These are phyloP conservation scores for Microvelia longipes DNA, from an alignment of 1,140 invertebrate genomes.

Conservation along the genomic window DNA sequence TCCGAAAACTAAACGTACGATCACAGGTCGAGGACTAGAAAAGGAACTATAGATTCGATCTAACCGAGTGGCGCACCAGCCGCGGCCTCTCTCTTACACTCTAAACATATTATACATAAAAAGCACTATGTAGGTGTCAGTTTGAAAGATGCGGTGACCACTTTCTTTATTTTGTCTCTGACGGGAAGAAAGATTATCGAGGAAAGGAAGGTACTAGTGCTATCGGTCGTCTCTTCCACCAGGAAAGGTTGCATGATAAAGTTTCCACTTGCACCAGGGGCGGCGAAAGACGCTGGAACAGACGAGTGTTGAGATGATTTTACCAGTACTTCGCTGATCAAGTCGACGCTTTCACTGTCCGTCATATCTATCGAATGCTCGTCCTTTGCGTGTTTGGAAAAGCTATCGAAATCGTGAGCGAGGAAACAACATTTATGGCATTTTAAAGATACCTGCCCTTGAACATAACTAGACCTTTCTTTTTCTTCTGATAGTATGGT, in stretches of 20 bases:
- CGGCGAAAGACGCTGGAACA: slow-evolving; percentile 23
- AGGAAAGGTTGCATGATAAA: slow-evolving; percentile 75
- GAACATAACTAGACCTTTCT: background rate
- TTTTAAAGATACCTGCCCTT: slow-evolving; percentile 1
- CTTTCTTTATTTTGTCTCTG: slow-evolving; percentile 58
- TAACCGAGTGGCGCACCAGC: background rate
- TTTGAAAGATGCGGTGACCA: slow-evolving; percentile 74
- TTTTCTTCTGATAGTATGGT: background rate
- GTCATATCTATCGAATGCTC: slow-evolving; percentile 8
- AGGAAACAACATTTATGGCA: slow-evolving; percentile 12
- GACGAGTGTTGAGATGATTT: slow-evolving; percentile 14
- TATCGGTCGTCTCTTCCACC: slow-evolving; percentile 41
- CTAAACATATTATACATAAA: slow-evolving; percentile 1
- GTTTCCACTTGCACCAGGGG: slow-evolving; percentile 26
- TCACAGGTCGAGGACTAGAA: background rate
- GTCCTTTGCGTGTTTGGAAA: slow-evolving; percentile 5
- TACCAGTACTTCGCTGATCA: slow-evolving; percentile 21
- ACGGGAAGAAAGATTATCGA: slow-evolving; percentile 85
- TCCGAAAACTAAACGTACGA: no score
- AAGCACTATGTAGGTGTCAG: slow-evolving; percentile 64
- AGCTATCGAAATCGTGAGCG: background rate
- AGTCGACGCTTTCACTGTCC: slow-evolving; percentile 8
- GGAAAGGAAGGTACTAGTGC: slow-evolving; percentile 50
- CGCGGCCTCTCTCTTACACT: background rate
- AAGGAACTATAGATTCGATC: background rate